Evolutionary conservation across 2,888 invertebrate genomes (phyloP), one percentile per base, ranked within the genome.

Genomic region (Platycheirus rosarum): DNA sequence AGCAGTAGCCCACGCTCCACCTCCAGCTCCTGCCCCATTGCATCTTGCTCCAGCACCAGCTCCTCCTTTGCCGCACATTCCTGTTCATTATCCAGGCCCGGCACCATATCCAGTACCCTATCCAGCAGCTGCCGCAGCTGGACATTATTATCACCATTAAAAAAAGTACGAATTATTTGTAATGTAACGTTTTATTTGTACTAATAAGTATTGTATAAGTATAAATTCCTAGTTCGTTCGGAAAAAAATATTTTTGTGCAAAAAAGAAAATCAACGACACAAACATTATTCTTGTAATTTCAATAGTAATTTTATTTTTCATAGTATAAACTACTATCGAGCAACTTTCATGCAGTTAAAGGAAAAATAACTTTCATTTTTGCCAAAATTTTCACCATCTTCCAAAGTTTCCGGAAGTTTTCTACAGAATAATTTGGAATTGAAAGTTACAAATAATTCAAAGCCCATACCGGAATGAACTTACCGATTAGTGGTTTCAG

Each of bases 381-480:
- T 91, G 9, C 93, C 93, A 87, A 93, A 93, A 16, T 90, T 87
- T 88, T 93, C 93, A 0, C 92, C 93, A 85, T 93, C 93, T 85
- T 92, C 90, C 40, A 93, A 86, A 0, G 93, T 92, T 13, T 92
- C 91, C 1, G 93, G 93, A 60, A 93, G 86, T 2, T 91, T 90
- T 51, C 91, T 89, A 44, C 9, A 68, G 20, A 32, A 37, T 51
- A n/a, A 53, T n/a, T 29, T 14, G 11, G 8, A 46, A 29, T n/a
- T n/a, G 32, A 16, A 32, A 1, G 0, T 14, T 26, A 7, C 0
- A 44, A 48, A 23, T n/a, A n/a, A n/a, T n/a, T n/a, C n/a, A n/a
- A n/a, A n/a, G n/a, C n/a, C n/a, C n/a, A 26, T 26, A 26, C n/a
- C 3, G 1, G 35, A n/a, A 2, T 23, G 8, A 0, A 23, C 2